Percentiles rank a stretch among this genome's conserved stretches.
These are phyloP conservation scores for Ditylenchus weischeri DNA, from an alignment of 2,888 invertebrate species.

Conservation along the genomic window DNA sequence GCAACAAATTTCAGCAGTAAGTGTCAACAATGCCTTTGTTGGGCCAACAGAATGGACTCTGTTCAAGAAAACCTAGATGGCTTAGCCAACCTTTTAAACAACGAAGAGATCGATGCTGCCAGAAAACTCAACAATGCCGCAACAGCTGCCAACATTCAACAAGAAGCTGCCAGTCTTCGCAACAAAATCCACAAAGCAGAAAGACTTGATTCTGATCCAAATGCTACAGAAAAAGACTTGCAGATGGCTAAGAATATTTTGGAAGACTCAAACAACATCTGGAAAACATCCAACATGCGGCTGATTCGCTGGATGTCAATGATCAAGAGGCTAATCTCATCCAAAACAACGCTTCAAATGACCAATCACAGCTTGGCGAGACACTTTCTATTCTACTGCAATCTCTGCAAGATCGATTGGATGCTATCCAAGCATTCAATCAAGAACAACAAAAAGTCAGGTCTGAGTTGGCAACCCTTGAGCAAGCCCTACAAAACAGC, in stretches of 20 bases:
- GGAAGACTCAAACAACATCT: conserved; percentile 1
- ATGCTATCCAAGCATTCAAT: conserved; percentile 4
- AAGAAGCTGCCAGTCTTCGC: background rate
- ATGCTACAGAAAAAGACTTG: conserved; percentile 1
- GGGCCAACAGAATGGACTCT: conserved; percentile 5
- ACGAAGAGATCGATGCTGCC: conserved; percentile 15
- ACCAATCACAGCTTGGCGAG: conserved; percentile 18
- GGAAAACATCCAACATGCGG: background rate
- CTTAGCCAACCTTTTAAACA: conserved; percentile 23
- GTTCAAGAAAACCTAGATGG: conserved; percentile 21
- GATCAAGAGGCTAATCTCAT: conserved; percentile 2
- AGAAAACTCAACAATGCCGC: conserved; percentile 2
- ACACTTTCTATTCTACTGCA: conserved; percentile 15
- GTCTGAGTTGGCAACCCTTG: background rate
- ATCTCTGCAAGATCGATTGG: conserved; percentile 19
- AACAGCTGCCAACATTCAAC: background rate
- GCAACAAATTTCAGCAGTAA: background rate
- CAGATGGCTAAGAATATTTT: background rate
- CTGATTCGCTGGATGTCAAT: conserved; percentile 1
- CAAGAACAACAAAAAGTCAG: background rate
- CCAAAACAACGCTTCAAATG: conserved; percentile 18
- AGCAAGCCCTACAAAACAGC: background rate
- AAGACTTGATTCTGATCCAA: background rate
- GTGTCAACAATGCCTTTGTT: background rate
- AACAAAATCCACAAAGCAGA: background rate